Evolutionary conservation across 2,797 vertebrate species (phyloP), one percentile per base, ranked within the genome.

Genomic region (Aldrovandia affinis): DNA sequence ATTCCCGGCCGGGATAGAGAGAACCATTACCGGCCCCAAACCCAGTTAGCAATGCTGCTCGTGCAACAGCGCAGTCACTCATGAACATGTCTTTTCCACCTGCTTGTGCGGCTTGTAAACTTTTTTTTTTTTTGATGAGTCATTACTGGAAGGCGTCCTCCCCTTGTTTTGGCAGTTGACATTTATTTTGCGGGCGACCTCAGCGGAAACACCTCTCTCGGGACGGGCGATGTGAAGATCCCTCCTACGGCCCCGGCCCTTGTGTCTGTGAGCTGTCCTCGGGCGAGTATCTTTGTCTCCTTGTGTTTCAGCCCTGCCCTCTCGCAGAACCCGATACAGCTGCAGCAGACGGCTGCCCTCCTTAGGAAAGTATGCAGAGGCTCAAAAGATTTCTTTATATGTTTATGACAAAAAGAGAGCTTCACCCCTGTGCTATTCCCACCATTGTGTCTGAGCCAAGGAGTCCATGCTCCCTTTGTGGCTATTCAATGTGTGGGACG

Each of bases 341-440:
- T 18, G 55, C 57, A 65, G 80, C 36, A 50, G 80, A 44, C 59
- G 65, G 47, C 81, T 83, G 81, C 81, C 81, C 65, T 73, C 65
- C 65, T 68, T 68, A 82, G 81, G 59, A 82, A 82, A 82, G 63
- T 83, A 75, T 83, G 81, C 68, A 54, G 50, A 30, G 47, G 80
- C 59, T 81, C 57, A 44, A 68, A 59, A 44, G 42, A 50, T 65
- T 81, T 68, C 57, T 63, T 81, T 63, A 30, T 33, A 22, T 81
- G 55, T 55, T 59, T 42, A 59, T 81, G 55, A 59, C 54, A 81
- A 61, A 61, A 81, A 63, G 59, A 68, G 25, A 12, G 39, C 25
- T 65, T 81, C 42, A 30, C 59, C 80, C 42, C 57, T 47, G 33
- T 81, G 42, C 80, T 63, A 42, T 63, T 81, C 80, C 80, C 80